Base-by-base conservation (phyloP, 2,113 vertebrate species). In the Microcebus griseorufus region DNA sequence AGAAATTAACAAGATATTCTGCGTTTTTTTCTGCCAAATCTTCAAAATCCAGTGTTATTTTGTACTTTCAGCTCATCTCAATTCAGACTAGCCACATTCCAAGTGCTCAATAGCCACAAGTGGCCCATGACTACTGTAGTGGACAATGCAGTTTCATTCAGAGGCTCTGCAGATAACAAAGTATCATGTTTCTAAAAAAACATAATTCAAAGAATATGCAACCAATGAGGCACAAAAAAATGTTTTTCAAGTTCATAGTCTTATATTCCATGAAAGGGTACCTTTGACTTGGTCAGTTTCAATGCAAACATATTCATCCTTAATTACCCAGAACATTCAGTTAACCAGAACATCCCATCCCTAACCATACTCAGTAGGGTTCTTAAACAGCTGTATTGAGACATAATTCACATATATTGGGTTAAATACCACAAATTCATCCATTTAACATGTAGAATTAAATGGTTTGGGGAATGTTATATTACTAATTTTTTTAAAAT, bases 21-120 rank as follows among this genome's bases (percentile, higher is more conserved):
- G 8, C 9, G 37, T n/a, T 92, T 34, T n/a, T 62, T 84, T 42
- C 2, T 10, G 90, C 18, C 45, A 58, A 69, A 76, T 58, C 75
- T 96, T 96, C 69, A 42, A 93, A 94, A 88, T 39, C 13, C 60
- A 39, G 70, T 60, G 34, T 88, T 39, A 80, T n/a, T 80, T 81
- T 80, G 78, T 25, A 82, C 8, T 80, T 27, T 64, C 0, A 93
- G 48, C 11, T 53, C 18, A 67, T 55, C 23, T 82, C 32, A 64
- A 32, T 55, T 93, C 9, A 58, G n/a, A 84, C 22, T 1, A 64
- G 90, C n/a, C n/a, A 88, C 11, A 88, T 55, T 81, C 39, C 53
- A 84, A 51, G 58, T 4, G 86, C 60, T 94, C 32, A 58, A 5
- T 0, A 51, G 32, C 48, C 67, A 45, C 0, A 0, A 18, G 39